Evolutionary conservation across 2,888 invertebrate genomes (phyloP).

Genomic region (Xestobium rufovillosum): DNA sequence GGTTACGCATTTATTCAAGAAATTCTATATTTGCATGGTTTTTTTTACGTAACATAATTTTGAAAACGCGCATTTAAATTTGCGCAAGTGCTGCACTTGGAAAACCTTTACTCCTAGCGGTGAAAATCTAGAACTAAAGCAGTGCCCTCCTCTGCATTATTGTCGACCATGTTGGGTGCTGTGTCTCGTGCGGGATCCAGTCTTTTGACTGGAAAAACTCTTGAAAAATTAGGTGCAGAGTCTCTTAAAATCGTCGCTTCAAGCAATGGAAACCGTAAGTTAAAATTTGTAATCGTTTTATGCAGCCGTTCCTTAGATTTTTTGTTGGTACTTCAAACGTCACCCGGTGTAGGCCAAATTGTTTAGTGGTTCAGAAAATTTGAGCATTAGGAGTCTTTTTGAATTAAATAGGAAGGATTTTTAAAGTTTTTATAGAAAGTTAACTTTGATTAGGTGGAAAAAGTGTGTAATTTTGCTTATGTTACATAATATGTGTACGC

Average conservation of each 20-base stretch:
- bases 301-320: conserved; percentile 5
- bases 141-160: no score
- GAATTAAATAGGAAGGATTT: neutral
- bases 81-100: no score
- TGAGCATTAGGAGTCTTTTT: conserved; percentile 3
- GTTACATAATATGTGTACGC: conserved; percentile 25
- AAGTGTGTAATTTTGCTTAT: conserved; percentile 14
- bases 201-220: conserved; percentile 53
- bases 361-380: conserved; percentile 3
- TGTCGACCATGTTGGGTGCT: conserved; percentile 57
- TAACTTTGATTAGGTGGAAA: conserved; percentile 4
- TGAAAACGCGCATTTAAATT: no score
- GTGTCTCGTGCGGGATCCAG: conserved; percentile 54
- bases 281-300: neutral
- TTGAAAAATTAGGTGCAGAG: conserved; percentile 53
- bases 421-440: neutral
- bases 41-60: no score
- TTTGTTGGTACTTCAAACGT: conserved; percentile 4
- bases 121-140: no score
- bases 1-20: no score
- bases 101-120: no score
- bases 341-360: conserved; percentile 10
- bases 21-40: no score
- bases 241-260: conserved; percentile 50
- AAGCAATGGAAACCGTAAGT: conserved; percentile 40